A percentile compares a stretch with the other conserved stretches of the same genome.
phyloP scores from a whole-genome alignment of 2,113 vertebrate genomes.

The Lophius piscatorius region DNA sequence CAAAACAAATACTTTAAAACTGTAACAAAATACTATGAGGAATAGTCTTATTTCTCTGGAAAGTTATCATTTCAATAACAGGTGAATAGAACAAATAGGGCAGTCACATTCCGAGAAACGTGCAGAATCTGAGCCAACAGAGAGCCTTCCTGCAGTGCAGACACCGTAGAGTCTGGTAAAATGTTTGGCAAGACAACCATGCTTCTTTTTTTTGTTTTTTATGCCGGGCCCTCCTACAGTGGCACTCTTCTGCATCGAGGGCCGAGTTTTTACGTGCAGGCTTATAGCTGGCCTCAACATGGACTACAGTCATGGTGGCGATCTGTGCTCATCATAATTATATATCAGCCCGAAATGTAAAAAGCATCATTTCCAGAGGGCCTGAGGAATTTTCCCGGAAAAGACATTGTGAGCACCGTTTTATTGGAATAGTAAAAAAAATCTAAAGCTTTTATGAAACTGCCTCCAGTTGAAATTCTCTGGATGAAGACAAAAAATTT shows the following conservation, averaged over 20 bases:
- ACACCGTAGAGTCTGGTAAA: too few species aligned
- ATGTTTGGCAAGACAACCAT: too few species aligned
- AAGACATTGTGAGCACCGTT: neutral
- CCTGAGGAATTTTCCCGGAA: conserved; percentile 14
- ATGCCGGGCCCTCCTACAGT: neutral
- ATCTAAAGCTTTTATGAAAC: conserved; percentile 9
- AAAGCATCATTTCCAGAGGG: conserved; percentile 2
- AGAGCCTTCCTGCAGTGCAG: too few species aligned
- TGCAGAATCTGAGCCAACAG: neutral
- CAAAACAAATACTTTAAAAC: neutral
- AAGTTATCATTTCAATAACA: neutral
- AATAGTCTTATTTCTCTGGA: neutral
- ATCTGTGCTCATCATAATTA: conserved; percentile 18
- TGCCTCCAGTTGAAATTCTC: conserved; percentile 9
- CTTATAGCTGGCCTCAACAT: neutral
- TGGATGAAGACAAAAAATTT: too few species aligned
- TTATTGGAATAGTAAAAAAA: too few species aligned
- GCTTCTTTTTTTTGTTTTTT: neutral
- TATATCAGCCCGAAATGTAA: neutral
- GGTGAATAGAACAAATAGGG: too few species aligned
- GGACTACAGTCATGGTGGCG: neutral
- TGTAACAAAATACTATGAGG: conserved; percentile 1
- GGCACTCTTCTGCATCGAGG: neutral
- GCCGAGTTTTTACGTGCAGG: neutral
- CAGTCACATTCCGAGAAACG: too few species aligned